Conservation (phyloP, 2,113 vertebrate species). For the Brachyhypopomus occidentalis region DNA sequence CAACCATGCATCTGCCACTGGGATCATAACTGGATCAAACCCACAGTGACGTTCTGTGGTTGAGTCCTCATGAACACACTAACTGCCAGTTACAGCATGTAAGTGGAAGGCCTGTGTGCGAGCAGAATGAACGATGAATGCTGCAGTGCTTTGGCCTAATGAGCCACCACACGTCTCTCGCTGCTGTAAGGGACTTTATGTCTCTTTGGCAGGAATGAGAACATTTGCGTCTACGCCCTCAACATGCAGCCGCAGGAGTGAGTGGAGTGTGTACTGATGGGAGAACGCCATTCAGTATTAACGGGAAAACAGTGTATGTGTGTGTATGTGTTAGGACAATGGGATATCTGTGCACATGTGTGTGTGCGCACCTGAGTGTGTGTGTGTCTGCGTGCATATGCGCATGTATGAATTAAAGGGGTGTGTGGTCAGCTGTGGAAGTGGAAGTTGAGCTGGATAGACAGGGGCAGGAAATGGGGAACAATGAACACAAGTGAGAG, state of each 20-base stretch:
- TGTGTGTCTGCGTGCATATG: constrained; percentile 19
- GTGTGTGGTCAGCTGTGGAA: constrained; percentile 43
- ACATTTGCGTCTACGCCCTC: neutral
- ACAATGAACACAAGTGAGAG: constrained; percentile 50
- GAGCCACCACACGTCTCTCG: neutral
- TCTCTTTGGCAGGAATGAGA: neutral
- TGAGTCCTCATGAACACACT: constrained; percentile 12
- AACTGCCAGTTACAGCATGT: constrained; percentile 25
- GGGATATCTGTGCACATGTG: neutral
- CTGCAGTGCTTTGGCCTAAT: neutral
- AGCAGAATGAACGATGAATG: neutral
- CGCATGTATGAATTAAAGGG: constrained; percentile 36
- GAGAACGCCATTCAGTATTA: neutral
- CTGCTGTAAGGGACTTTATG: neutral
- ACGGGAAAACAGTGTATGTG: too few species aligned
- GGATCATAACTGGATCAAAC: constrained; percentile 16
- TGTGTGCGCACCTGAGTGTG: neutral
- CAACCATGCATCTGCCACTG: neutral
- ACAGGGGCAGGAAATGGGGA: constrained; percentile 48
- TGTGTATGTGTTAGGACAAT: neutral
- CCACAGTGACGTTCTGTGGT: constrained; percentile 16
- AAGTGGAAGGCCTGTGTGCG: neutral
- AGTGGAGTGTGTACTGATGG: neutral
- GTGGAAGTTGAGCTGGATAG: constrained; percentile 40
- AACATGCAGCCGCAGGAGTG: neutral